Base-by-base conservation (phyloP, 2,113 vertebrate genomes). In the Festucalex cinctus region DNA sequence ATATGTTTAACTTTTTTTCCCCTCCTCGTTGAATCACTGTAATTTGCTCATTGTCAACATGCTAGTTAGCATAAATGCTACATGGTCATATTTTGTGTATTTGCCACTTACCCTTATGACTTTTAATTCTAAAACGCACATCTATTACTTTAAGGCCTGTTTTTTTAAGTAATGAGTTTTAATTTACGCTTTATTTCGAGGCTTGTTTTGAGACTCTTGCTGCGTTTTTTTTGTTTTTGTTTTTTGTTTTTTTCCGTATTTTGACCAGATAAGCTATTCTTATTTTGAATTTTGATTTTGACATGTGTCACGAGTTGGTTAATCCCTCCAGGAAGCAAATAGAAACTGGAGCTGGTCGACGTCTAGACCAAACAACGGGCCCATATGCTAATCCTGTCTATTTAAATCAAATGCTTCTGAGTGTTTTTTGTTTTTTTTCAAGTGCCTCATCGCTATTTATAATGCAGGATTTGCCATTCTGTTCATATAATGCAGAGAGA, bases 261-360 rank as follows among this genome's bases (percentile, higher is more conserved):
- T n/a, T n/a, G 51, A 24, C 1, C 1, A 13, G 22, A 53, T 53
- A 53, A 53, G 22, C 49, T 36, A 36, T 51, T 39, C 5, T 65
- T 69, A 64, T 63, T 10, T 22, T 28, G 28, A 71, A 53, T 69
- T 36, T 67, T 17, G 20, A 68, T 37, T 71, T 53, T 58, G 49
- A 60, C 61, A 67, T 22, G 62, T 67, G 74, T 76, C 73, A 65
- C 66, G 65, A 53, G 68, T 70, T 56, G 65, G 13, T 72, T 85
- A 81, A 84, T 88, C 79, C 74, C 20, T 58, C 35, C 75, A 84
- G 80, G 78, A 88, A 81, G 71, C 70, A 63, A 69, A 69, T 43
- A 80, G 83, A 80, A 84, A 82, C 78, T 63, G 53, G 73, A 85
- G 65, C 67, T 73, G 69, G 32, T 53, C 48, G 56, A 10, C 69